These are phyloP conservation scores for Oncorhynchus mykiss DNA, from an alignment of 2,113 vertebrate genomes.

Conservation along the genomic window DNA sequence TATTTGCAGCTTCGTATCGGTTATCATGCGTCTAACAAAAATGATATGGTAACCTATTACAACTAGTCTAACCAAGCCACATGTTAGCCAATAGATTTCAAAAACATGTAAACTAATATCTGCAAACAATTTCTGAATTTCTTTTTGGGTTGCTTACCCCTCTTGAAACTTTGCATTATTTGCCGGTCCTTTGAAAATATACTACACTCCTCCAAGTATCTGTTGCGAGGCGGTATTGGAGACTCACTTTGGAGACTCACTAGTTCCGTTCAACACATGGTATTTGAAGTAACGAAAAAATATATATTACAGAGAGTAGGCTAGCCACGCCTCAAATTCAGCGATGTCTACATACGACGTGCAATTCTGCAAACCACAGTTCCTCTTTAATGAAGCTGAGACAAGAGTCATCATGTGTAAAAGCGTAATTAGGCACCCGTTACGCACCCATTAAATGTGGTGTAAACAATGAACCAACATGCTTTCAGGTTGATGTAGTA, in stretches of 20 bases:
- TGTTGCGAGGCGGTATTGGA: background rate
- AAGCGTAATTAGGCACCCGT: conserved; percentile 20
- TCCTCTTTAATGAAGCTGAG: background rate
- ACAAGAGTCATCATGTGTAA: conserved; percentile 7
- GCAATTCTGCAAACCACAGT: background rate
- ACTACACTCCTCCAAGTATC: background rate
- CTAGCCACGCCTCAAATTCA: conserved; percentile 50
- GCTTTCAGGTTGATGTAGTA: background rate
- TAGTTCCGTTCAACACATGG: conserved; percentile 4
- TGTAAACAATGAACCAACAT: background rate
- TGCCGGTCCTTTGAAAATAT: background rate
- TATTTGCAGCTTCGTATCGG: no score
- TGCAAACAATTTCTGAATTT: background rate
- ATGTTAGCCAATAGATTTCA: background rate
- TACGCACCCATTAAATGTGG: no score
- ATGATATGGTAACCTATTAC: no score
- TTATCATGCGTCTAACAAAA: no score
- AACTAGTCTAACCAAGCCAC: no score
- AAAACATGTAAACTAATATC: background rate
- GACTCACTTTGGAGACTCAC: background rate
- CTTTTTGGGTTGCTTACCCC: background rate
- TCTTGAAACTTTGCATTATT: background rate
- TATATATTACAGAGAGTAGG: conserved; percentile 5
- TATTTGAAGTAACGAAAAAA: conserved; percentile 36
- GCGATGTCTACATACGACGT: background rate